phyloP scores from a whole-genome alignment of 2,113 vertebrate genomes.

The Anarhynchus alexandrinus region DNA sequence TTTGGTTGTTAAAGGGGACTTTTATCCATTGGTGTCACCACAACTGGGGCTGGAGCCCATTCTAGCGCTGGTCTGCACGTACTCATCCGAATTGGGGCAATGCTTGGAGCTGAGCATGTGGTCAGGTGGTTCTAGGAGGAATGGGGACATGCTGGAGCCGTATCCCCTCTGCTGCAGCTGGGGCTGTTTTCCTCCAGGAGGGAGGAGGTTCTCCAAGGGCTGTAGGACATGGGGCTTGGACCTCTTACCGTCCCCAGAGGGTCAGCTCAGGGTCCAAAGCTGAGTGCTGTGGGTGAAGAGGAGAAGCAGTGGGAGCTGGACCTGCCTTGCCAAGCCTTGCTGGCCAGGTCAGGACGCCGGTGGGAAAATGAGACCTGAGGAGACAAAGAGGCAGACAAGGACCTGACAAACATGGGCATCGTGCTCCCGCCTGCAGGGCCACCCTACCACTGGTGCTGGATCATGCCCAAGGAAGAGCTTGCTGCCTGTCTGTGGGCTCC shows the following conservation, averaged over 20 bases:
- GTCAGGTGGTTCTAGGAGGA: background rate
- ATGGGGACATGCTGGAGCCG: background rate
- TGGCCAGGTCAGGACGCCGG: background rate
- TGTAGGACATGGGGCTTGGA: background rate
- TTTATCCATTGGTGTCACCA: background rate
- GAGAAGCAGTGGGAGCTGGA: background rate
- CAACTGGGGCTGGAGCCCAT: background rate
- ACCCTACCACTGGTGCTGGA: background rate
- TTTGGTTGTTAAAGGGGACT: background rate
- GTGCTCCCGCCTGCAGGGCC: background rate
- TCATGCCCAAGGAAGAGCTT: background rate
- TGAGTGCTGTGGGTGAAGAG: background rate
- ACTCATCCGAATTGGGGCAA: background rate
- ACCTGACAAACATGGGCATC: no score
- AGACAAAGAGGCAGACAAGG: background rate
- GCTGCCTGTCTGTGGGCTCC: background rate
- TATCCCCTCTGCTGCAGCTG: background rate
- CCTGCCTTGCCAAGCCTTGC: background rate
- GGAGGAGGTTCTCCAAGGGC: background rate
- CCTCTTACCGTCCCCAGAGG: accelerated
- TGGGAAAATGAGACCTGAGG: background rate
- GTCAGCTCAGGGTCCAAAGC: background rate
- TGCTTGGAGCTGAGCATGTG: background rate
- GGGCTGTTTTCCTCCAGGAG: background rate
- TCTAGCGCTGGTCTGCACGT: background rate